A percentile compares a stretch with the other conserved stretches of the same genome.
phyloP scores from a whole-genome alignment of 1,140 invertebrate genomes.

The Caenorhabditis inopinata region DNA sequence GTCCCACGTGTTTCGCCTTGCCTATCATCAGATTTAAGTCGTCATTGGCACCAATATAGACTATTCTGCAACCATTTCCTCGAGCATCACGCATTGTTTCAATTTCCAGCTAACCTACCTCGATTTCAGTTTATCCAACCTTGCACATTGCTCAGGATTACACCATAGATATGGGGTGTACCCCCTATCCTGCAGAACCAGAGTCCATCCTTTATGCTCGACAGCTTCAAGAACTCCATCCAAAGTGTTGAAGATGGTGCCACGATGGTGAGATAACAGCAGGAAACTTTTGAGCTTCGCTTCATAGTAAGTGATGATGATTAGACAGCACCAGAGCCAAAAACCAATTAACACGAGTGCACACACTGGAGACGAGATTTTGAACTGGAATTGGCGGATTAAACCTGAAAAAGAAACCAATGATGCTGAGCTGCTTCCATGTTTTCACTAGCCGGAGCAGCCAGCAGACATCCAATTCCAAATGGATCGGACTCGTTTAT shows the following conservation, averaged over 20 bases:
- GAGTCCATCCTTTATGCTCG: conserved; percentile 13
- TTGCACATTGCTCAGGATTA: conserved; percentile 33
- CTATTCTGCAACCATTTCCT: neutral
- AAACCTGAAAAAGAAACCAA: neutral
- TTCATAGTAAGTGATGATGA: conserved; percentile 27
- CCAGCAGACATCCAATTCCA: conserved; percentile 28
- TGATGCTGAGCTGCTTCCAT: too few relatives aligned
- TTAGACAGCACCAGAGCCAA: conserved; percentile 29
- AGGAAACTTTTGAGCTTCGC: conserved; percentile 39
- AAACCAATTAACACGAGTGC: conserved; percentile 30
- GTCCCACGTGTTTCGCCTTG: neutral
- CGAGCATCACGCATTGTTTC: too few relatives aligned
- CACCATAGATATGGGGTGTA: conserved; percentile 34
- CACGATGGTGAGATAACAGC: conserved; percentile 13
- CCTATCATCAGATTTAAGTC: neutral
- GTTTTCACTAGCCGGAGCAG: neutral
- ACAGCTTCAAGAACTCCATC: conserved; percentile 19
- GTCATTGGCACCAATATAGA: neutral
- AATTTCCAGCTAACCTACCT: too few relatives aligned
- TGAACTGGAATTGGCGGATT: neutral
- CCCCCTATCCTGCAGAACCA: conserved; percentile 16
- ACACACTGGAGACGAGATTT: neutral
- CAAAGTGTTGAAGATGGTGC: conserved; percentile 26
- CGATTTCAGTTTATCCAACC: conserved; percentile 1
- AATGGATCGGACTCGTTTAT: neutral